These are phyloP conservation scores for Nebria brevicollis DNA, from an alignment of 2,888 invertebrate species.

Conservation along the genomic window DNA sequence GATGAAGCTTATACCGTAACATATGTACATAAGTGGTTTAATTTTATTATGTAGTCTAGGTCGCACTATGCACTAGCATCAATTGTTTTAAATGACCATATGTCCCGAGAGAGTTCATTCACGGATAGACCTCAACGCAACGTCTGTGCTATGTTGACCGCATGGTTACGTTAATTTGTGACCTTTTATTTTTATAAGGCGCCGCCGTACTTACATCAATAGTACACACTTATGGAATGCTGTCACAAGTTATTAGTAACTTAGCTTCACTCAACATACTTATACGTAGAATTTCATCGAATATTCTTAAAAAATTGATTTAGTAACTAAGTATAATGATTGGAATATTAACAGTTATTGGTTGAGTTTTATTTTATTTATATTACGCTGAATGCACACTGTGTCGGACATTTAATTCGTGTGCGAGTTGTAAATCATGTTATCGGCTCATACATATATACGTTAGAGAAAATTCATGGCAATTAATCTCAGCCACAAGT, in stretches of 20 bases:
- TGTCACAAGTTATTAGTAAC: neutral
- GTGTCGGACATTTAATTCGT: constrained; percentile 15
- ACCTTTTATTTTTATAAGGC: constrained; percentile 38
- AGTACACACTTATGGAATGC: neutral
- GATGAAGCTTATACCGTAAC: no score
- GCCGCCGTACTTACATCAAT: constrained; percentile 19
- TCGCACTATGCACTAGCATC: neutral
- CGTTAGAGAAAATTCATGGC: constrained; percentile 37
- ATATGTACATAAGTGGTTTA: no score
- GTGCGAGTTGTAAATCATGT: constrained; percentile 33
- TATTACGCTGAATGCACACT: constrained; percentile 4
- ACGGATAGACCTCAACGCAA: neutral
- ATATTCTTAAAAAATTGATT: no score
- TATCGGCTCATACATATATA: constrained; percentile 36
- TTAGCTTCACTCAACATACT: no score
- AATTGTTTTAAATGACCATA: neutral
- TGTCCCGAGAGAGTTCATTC: constrained; percentile 8
- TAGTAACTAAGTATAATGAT: neutral
- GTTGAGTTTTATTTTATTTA: neutral
- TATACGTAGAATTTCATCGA: no score
- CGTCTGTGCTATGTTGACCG: constrained; percentile 17
- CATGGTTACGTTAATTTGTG: constrained; percentile 19
- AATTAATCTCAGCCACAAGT: constrained; percentile 34
- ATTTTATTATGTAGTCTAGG: neutral
- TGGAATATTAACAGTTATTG: neutral